Percentiles rank a stretch among this genome's conserved stretches.
Evolutionary conservation across 37 sponge, comb jelly and placozoan species (phyloP).

Genomic region (Hormiphora californensis): DNA sequence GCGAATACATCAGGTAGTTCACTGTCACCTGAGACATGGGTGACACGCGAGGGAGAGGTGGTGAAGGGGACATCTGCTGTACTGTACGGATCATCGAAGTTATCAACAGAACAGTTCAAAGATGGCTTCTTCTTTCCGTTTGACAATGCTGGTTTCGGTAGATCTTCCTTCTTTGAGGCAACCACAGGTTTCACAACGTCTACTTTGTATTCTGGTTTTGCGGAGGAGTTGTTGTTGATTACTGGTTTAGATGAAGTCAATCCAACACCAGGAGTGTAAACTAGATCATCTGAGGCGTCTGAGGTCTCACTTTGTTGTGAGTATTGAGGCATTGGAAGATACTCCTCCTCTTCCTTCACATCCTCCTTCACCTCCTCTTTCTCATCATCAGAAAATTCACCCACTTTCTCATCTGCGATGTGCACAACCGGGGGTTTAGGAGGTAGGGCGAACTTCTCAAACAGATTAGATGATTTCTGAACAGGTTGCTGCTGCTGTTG

Average conservation of each 20-base stretch:
- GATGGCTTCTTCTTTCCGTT: background rate
- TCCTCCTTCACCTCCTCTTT: background rate
- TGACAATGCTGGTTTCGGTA: background rate
- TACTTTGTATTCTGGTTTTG: no score
- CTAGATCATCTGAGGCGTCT: no score
- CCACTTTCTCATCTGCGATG: background rate
- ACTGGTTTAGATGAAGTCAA: background rate
- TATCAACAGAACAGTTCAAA: background rate
- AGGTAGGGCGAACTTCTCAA: background rate
- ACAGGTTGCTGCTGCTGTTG: no score
- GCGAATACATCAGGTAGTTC: no score
- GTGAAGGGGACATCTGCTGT: no score
- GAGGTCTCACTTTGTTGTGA: no score
- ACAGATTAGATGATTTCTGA: background rate
- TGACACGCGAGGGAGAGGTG: no score
- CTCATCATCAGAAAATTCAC: background rate
- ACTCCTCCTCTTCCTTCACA: background rate
- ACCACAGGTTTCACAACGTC: no score
- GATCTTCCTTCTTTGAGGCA: background rate
- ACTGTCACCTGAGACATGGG: no score
- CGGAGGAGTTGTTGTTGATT: no score
- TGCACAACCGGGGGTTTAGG: background rate
- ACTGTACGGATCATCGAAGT: constrained; percentile 35
- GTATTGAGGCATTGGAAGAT: no score
- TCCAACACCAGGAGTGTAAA: constrained; percentile 34